These are phyloP conservation scores for Syrphus vitripennis DNA, from an alignment of 2,888 invertebrate species.

Conservation along the genomic window DNA sequence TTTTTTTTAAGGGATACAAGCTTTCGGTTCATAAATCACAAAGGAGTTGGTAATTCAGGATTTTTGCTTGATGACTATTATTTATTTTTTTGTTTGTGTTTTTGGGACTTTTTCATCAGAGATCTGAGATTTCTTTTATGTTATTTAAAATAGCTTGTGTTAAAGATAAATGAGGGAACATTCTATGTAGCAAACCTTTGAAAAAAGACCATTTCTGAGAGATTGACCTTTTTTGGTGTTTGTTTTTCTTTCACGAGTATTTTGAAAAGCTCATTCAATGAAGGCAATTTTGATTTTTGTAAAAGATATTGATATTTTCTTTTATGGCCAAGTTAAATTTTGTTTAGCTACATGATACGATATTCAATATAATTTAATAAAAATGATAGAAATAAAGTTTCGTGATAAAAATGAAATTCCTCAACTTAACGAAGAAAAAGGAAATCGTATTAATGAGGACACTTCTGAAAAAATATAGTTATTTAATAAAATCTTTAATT, in stretches of 20 bases:
- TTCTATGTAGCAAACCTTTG: background rate
- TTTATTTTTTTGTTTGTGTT: background rate
- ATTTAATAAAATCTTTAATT: background rate
- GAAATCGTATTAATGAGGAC: background rate
- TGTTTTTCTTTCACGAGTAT: background rate
- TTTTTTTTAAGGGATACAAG: background rate
- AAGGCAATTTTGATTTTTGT: background rate
- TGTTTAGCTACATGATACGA: background rate
- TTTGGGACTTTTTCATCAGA: background rate
- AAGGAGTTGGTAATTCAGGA: constrained; percentile 5
- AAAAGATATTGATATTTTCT: background rate
- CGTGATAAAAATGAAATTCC: background rate
- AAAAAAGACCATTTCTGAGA: background rate
- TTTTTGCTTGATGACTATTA: background rate
- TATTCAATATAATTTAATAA: background rate
- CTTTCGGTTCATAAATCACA: constrained; percentile 9
- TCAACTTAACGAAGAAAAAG: background rate
- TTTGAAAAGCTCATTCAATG: background rate
- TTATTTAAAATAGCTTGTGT: background rate
- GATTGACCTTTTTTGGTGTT: background rate
- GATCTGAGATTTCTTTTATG: background rate
- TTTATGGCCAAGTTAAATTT: background rate
- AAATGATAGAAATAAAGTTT: background rate
- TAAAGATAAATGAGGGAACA: background rate
- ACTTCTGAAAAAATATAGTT: background rate